Base-by-base conservation (phyloP, 2,113 vertebrate genomes). In the Pelusios castaneus region DNA sequence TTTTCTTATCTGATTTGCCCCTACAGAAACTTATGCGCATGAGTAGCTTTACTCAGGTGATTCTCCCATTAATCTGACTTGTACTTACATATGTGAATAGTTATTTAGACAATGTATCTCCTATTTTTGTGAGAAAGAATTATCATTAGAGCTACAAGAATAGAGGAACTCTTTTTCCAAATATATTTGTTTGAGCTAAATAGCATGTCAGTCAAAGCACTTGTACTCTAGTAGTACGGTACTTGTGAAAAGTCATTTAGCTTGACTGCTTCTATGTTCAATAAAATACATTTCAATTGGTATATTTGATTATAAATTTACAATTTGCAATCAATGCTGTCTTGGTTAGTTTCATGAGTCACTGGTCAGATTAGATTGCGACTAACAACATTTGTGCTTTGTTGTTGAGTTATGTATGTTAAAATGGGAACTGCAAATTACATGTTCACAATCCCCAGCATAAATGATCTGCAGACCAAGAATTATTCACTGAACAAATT, bases 401-500 rank as follows among this genome's bases (percentile, higher is more conserved):
- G 90, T 84, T 92, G 73, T 94, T 93, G 93, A 93, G 93, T 94
- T 96, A 89, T 93, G 87, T 80, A 92, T 82, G 93, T 95, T 95
- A 90, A 76, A 91, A 91, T 90, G 91, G 83, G 84, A 94, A 86
- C 96, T 93, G 94, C 89, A 97, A 97, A 97, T 97, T 94, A 97
- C 82, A 94, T 94, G 90, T 95, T 96, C 92, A 93, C 93, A 96
- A 89, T 96, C 94, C 24, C 0, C 77, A 94, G 92, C 96, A 96
- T 95, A 97, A 97, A 95, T 91, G 91, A 96, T 95, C 90, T 95
- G 13, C 80, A 95, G 95, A 82, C 92, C 95, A 95, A 93, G 94
- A 97, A 97, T 96, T 97, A 97, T 97, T 97, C 97, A 95, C 96
- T 95, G 96, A 97, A 96, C 91, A 93, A 91, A 97, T 97, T 96